A percentile compares a stretch with the other conserved stretches of the same genome.
These are phyloP conservation scores for Schmidtea mediterranea DNA, from an alignment of 1,140 invertebrate genomes.

Conservation along the genomic window DNA sequence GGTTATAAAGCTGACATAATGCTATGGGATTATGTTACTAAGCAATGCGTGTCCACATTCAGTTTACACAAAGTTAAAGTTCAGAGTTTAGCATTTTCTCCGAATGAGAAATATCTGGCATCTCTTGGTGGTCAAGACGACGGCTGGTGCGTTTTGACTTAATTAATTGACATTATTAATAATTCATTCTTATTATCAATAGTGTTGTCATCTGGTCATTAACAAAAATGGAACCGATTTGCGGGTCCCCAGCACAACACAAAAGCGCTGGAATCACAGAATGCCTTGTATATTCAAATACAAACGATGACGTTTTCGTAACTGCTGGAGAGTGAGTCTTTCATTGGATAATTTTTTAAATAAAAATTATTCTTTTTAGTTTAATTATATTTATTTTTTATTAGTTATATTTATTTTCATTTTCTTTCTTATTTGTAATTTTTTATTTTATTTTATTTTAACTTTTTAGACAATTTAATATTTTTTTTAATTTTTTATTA, in stretches of 20 bases:
- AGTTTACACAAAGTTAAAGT: constrained; percentile 57
- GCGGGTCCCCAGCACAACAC: constrained; percentile 26
- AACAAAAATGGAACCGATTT: constrained; percentile 19
- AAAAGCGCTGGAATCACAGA: constrained; percentile 24
- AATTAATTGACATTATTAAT: too few species aligned
- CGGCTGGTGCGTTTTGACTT: constrained; percentile 34
- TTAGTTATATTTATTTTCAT: too few species aligned
- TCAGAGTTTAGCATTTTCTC: constrained; percentile 49
- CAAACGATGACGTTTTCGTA: constrained; percentile 21
- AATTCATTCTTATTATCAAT: neutral
- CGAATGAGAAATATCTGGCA: constrained; percentile 46
- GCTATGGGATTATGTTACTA: constrained; percentile 50
- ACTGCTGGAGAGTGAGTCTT: constrained; percentile 28
- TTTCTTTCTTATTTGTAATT: too few species aligned
- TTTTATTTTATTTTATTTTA: too few species aligned
- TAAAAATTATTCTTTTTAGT: too few species aligned
- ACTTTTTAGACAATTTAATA: too few species aligned
- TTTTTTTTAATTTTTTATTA: too few species aligned
- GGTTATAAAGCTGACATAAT: constrained; percentile 62
- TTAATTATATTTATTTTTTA: too few species aligned
- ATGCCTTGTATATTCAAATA: constrained; percentile 19
- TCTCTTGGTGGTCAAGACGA: constrained; percentile 63
- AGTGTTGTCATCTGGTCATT: constrained; percentile 28
- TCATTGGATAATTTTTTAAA: too few species aligned
- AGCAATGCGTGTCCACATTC: constrained; percentile 35